Evolutionary conservation across 2,888 invertebrate genomes (phyloP).

Genomic region (Corbicula japonica): DNA sequence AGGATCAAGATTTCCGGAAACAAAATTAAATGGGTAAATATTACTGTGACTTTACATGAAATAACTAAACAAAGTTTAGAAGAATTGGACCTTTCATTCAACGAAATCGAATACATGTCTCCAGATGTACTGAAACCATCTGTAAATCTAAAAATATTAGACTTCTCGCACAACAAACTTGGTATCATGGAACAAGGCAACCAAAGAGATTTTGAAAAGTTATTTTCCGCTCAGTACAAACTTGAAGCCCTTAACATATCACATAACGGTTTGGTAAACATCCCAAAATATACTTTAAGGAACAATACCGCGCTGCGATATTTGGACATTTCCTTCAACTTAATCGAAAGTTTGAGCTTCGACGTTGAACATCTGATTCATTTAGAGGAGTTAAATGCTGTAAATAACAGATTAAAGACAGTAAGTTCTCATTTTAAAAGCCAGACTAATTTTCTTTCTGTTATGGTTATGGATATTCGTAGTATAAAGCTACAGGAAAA

Average conservation of each 20-base stretch:
- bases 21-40: background rate
- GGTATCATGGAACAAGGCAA: slow-evolving; percentile 9
- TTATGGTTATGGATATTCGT: too few species aligned
- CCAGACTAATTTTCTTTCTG: too few species aligned
- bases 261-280: background rate
- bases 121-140: background rate
- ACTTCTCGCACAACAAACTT: slow-evolving; percentile 21
- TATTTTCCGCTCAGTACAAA: background rate
- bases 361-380: background rate
- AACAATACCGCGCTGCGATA: background rate
- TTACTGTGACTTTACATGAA: background rate
- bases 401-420: slow-evolving; percentile 1
- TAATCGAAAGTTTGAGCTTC: background rate
- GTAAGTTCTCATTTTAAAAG: too few species aligned
- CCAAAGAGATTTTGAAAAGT: background rate
- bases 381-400: slow-evolving; percentile 1
- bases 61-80: background rate
- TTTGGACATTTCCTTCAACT: slow-evolving; percentile 9
- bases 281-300: slow-evolving; percentile 1
- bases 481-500: slow-evolving; percentile 6
- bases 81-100: background rate
- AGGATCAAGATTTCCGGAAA: background rate
- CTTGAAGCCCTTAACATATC: slow-evolving; percentile 6
- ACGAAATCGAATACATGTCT: slow-evolving; percentile 7
- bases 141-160: background rate